A percentile compares a stretch with the other conserved stretches of the same genome.
These are phyloP conservation scores for Acleris holmiana DNA, from an alignment of 2,888 invertebrate genomes.

Conservation along the genomic window DNA sequence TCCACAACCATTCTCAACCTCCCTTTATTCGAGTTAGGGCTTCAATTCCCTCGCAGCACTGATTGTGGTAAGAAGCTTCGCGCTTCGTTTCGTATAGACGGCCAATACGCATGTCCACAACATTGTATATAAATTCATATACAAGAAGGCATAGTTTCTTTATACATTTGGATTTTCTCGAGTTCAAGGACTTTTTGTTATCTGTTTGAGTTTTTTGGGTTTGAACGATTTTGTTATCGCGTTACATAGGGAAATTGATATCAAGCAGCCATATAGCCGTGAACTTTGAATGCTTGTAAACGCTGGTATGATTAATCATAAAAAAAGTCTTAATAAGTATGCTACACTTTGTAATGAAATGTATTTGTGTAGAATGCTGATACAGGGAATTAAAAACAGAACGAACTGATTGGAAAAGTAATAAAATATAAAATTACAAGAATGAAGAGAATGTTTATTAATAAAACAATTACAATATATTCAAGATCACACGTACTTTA, in stretches of 20 bases:
- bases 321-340: background rate
- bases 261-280: conserved; percentile 13
- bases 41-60: conserved; percentile 49
- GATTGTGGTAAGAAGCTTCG: conserved; percentile 74
- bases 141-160: conserved; percentile 76
- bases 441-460: too few relatives aligned
- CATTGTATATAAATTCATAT: conserved; percentile 76
- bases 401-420: too few relatives aligned
- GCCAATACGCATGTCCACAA: conserved; percentile 84
- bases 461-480: too few relatives aligned
- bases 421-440: too few relatives aligned
- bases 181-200: conserved; percentile 80
- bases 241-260: conserved; percentile 49
- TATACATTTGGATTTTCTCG: conserved; percentile 78
- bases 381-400: too few relatives aligned
- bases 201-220: conserved; percentile 69
- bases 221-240: conserved; percentile 54
- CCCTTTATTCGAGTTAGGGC: conserved; percentile 48
- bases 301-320: conserved; percentile 26
- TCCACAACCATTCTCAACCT: conserved; percentile 50
- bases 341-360: background rate
- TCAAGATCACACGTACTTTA: too few relatives aligned
- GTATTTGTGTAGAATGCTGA: too few relatives aligned
- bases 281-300: conserved; percentile 20
- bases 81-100: conserved; percentile 76